A percentile compares a stretch with the other conserved stretches of the same genome.
These are phyloP conservation scores for Steromphala cineraria DNA, from an alignment of 2,888 invertebrate species.

Conservation along the genomic window DNA sequence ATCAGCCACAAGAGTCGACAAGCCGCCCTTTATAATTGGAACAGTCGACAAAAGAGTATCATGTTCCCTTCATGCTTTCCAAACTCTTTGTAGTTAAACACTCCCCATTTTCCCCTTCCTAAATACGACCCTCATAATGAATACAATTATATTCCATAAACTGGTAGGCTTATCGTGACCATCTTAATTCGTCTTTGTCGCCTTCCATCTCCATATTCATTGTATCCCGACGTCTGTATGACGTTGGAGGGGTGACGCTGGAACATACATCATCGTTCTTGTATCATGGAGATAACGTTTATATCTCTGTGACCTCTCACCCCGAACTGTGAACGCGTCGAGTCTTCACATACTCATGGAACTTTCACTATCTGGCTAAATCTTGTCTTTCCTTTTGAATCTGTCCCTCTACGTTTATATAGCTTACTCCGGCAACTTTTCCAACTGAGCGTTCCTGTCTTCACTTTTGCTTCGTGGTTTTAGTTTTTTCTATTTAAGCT, in stretches of 20 bases:
- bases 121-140: constrained; percentile 13
- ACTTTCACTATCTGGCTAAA: too few species aligned
- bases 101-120: constrained; percentile 17
- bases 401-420: too few species aligned
- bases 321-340: too few species aligned
- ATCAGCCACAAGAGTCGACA: neutral
- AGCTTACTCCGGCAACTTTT: too few species aligned
- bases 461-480: too few species aligned
- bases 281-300: neutral
- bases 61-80: constrained; percentile 6
- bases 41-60: constrained; percentile 13
- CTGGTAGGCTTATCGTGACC: neutral
- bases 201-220: neutral
- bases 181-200: constrained; percentile 15
- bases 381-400: too few species aligned
- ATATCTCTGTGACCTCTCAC: too few species aligned
- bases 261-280: neutral
- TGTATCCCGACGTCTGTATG: too few species aligned
- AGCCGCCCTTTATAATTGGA: constrained; percentile 1
- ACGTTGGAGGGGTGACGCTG: neutral
- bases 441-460: too few species aligned
- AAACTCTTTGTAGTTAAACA: constrained; percentile 5
- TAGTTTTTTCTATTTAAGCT: too few species aligned
- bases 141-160: constrained; percentile 17
- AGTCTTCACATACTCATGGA: too few species aligned